A percentile compares a stretch with the other conserved stretches of the same genome.
These are phyloP conservation scores for Cephalotes varians DNA, from an alignment of 2,888 invertebrate species.

Conservation along the genomic window DNA sequence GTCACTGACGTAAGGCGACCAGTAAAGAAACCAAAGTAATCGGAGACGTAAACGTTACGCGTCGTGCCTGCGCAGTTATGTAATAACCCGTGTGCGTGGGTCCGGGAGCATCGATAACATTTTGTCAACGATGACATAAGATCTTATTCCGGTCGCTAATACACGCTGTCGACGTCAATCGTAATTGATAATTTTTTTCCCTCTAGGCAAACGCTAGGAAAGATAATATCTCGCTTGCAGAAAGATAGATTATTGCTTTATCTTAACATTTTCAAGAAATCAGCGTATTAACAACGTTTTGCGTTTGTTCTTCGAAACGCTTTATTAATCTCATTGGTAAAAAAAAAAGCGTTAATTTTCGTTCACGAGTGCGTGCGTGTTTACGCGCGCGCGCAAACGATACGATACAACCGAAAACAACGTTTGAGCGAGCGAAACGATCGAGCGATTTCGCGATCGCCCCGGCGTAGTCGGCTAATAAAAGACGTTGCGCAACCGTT, in stretches of 20 bases:
- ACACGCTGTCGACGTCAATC: neutral
- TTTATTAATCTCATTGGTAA: neutral
- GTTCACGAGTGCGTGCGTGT: neutral
- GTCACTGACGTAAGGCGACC: conserved; percentile 21
- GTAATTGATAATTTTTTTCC: neutral
- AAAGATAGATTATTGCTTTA: neutral
- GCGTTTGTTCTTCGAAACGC: neutral
- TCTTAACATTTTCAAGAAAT: neutral
- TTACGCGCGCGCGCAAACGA: neutral
- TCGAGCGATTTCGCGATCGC: conserved; percentile 72
- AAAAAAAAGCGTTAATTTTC: conserved; percentile 18
- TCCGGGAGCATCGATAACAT: neutral
- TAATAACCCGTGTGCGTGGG: neutral
- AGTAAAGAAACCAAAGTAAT: conserved; percentile 4
- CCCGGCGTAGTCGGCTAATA: conserved; percentile 75
- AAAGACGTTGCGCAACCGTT: conserved; percentile 80
- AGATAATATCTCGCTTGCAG: neutral
- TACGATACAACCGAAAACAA: conserved; percentile 68
- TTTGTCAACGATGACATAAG: neutral
- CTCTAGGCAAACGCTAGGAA: neutral
- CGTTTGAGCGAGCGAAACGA: conserved; percentile 55
- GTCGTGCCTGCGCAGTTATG: neutral
- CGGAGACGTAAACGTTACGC: neutral
- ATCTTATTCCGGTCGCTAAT: neutral
- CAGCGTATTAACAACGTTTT: too few species aligned